Percentiles rank a stretch among this genome's conserved stretches.
Conservation (phyloP, 2,797 vertebrate species). For the Nannoperca australis region DNA sequence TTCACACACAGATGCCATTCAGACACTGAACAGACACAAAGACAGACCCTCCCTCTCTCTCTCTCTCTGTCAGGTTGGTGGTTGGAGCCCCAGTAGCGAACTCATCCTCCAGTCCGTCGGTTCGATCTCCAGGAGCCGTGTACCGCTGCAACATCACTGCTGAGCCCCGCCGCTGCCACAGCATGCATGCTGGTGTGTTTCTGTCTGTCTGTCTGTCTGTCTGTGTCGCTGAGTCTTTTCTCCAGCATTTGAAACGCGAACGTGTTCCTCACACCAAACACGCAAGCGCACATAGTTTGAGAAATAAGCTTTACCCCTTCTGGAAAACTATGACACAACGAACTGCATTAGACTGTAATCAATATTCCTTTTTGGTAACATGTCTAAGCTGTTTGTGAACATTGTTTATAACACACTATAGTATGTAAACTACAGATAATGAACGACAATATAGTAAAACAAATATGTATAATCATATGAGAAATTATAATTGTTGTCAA, state of each 20-base stretch:
- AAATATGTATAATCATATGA: too few relatives aligned
- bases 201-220: neutral
- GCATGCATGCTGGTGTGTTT: constrained; percentile 88
- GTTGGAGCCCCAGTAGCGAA: constrained; percentile 91
- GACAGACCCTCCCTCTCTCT: constrained; percentile 31
- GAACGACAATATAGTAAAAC: too few relatives aligned
- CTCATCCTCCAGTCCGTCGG: constrained; percentile 72
- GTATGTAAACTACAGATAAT: too few relatives aligned
- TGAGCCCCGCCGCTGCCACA: constrained; percentile 78
- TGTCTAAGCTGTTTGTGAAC: too few relatives aligned
- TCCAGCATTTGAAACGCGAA: neutral
- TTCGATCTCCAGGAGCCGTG: constrained; percentile 88
- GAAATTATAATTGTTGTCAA: neutral
- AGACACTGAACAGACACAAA: constrained; percentile 50
- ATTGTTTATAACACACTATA: too few relatives aligned
- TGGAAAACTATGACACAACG: neutral
- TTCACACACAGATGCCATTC: constrained; percentile 66
- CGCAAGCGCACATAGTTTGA: neutral
- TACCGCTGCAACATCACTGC: constrained; percentile 88
- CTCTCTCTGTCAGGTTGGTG: constrained; percentile 86
- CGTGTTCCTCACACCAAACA: neutral
- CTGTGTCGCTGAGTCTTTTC: neutral
- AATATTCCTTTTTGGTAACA: neutral
- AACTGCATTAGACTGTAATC: neutral
- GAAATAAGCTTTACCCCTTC: too few relatives aligned